phyloP scores from a whole-genome alignment of 2,113 vertebrate species.

The Corvus moneduloides region DNA sequence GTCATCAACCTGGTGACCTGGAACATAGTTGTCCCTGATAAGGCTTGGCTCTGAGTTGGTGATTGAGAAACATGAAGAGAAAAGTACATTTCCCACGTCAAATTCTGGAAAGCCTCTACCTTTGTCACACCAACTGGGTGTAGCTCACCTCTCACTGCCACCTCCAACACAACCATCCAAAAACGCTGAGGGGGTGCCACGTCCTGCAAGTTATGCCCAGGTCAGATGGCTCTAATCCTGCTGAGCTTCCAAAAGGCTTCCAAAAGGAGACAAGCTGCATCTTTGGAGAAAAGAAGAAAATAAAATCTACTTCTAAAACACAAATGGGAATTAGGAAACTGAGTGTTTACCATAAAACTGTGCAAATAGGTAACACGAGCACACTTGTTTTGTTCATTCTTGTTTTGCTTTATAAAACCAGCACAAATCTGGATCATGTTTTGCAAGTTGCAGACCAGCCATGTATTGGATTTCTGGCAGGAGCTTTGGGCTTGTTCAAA shows the following conservation, averaged over 20 bases:
- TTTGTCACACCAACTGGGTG: not conserved
- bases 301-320: not conserved
- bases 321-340: not conserved
- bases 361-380: not conserved
- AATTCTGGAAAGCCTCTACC: not conserved
- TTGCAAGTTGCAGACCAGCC: not conserved
- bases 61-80: not conserved
- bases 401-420: not conserved
- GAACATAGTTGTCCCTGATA: not conserved
- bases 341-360: not conserved
- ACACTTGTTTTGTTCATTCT: not conserved
- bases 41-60: rapidly evolving
- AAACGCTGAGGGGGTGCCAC: not conserved
- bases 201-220: not conserved
- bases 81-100: not conserved
- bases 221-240: not conserved
- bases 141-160: not conserved
- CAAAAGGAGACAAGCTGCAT: not conserved
- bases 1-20: not conserved
- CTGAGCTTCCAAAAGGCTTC: not conserved
- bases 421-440: not conserved
- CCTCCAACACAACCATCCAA: not conserved
- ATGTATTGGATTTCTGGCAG: not conserved
- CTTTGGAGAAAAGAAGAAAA: not conserved
- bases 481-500: not conserved